A percentile compares a stretch with the other conserved stretches of the same genome.
Conservation (phyloP, 2,797 vertebrate species). For the Lagocephalus sceleratus region DNA sequence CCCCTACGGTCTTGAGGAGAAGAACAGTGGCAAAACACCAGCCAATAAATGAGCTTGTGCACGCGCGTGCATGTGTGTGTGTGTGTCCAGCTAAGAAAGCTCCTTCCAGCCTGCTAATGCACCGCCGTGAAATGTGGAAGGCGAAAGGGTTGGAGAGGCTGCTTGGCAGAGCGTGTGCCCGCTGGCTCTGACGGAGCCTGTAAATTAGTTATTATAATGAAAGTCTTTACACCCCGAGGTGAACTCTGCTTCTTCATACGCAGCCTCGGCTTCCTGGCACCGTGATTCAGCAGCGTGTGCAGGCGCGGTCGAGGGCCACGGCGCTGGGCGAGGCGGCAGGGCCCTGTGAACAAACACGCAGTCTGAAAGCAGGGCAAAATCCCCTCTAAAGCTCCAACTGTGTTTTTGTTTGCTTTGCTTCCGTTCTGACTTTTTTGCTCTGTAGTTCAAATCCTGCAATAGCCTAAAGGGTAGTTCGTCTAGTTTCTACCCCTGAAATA, state of each 20-base stretch:
- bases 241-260: conserved; percentile 59
- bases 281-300: conserved; percentile 46
- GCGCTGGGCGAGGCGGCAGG: conserved; percentile 17
- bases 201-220: conserved; percentile 73
- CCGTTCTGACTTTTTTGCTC: no score
- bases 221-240: conserved; percentile 64
- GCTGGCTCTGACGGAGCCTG: conserved; percentile 52
- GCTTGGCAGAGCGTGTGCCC: conserved; percentile 57
- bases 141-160: conserved; percentile 36
- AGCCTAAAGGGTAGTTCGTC: no score
- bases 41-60: conserved; percentile 64
- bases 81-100: conserved; percentile 52
- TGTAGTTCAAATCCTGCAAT: no score
- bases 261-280: conserved; percentile 32
- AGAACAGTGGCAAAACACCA: conserved; percentile 44
- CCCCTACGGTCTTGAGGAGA: conserved; percentile 43
- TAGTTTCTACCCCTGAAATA: no score
- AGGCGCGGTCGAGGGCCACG: conserved; percentile 12
- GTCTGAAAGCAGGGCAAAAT: no score
- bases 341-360: conserved; percentile 6
- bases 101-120: conserved; percentile 56
- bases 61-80: no score
- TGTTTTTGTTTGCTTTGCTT: no score
- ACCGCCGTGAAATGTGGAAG: conserved; percentile 38
- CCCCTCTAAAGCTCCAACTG: no score